Base-by-base conservation (phyloP, 2,113 vertebrate genomes). In the Furnarius figulus region DNA sequence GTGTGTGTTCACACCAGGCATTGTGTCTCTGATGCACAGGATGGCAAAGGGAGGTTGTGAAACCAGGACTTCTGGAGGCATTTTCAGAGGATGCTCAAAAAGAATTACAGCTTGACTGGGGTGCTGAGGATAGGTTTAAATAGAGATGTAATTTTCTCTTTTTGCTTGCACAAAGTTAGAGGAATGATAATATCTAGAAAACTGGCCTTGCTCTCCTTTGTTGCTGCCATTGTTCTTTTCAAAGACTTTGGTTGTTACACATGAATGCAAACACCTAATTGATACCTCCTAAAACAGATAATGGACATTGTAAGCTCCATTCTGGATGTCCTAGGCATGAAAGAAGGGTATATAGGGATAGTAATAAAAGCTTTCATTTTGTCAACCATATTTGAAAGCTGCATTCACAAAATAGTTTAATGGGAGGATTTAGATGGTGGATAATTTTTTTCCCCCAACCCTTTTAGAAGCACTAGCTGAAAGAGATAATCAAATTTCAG, bases 401-500 rank as follows among this genome's bases (percentile, higher is more conserved):
- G 40, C 33, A 52, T n/a, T 70, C 55, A 85, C 37, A 67, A 42
- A 95, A 62, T 25, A 27, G n/a, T 53, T 76, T 78, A 83, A 83
- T 89, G 71, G 71, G 59, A 92, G 68, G 59, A 63, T 79, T 66
- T 87, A 63, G 59, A 85, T 49, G 65, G 73, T 55, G 65, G 63
- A 22, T 89, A 71, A 56, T 66, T 84, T 76, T 89, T 68, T 23
- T 68, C 21, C 8, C 27, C 31, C 42, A 46, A 10, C 27, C 49
- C 44, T 73, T 94, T 95, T 89, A 82, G 66, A 61, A 59, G 44
- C 66, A 39, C 56, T 79, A 63, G 87, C 40, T 53, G 66, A 86
- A 84, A 90, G 49, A 80, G 9, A 72, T 94, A 97, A 95, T 96
- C 56, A 93, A 89, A 90, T 93, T 59, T 75, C 85, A 91, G 70